Conservation (phyloP, 1,140 invertebrate species). For the Ladona fulva region DNA sequence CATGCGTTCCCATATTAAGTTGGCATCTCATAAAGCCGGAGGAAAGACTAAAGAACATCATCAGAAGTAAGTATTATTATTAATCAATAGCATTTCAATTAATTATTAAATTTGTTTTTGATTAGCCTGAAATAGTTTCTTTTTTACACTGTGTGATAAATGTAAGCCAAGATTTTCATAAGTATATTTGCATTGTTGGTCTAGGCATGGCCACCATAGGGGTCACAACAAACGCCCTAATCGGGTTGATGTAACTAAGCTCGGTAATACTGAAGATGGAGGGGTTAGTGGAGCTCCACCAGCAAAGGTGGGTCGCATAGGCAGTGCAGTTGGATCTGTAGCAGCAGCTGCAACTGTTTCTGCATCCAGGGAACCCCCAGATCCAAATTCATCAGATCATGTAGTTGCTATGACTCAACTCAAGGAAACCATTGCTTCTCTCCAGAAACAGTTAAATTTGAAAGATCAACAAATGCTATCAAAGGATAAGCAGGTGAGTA, state of each 20-base stretch:
- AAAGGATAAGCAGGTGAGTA: slow-evolving; percentile 80
- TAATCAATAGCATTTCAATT: too few species aligned
- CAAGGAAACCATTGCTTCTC: slow-evolving; percentile 82
- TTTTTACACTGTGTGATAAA: too few species aligned
- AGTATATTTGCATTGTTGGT: neutral
- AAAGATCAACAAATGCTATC: slow-evolving; percentile 80
- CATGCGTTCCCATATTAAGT: slow-evolving; percentile 56
- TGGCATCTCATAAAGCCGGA: slow-evolving; percentile 36
- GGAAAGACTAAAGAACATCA: slow-evolving; percentile 43
- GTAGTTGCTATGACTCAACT: slow-evolving; percentile 89
- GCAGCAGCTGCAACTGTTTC: slow-evolving; percentile 30
- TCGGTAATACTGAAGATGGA: slow-evolving; percentile 35
- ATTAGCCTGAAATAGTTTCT: too few species aligned
- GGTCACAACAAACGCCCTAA: slow-evolving; percentile 62
- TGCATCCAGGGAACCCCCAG: slow-evolving; percentile 37
- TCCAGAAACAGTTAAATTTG: slow-evolving; percentile 78
- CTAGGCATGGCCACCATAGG: slow-evolving; percentile 25
- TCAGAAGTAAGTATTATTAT: slow-evolving; percentile 39
- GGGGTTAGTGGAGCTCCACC: slow-evolving; percentile 37
- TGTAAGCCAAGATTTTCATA: too few species aligned
- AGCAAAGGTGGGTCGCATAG: slow-evolving; percentile 39
- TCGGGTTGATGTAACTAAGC: slow-evolving; percentile 60
- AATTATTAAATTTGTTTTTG: too few species aligned
- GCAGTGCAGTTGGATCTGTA: slow-evolving; percentile 20
- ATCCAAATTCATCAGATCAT: slow-evolving; percentile 85